Evolutionary conservation across 2,113 vertebrate species (phyloP), one percentile per base, ranked within the genome.

Genomic region (Manacus vitellinus): DNA sequence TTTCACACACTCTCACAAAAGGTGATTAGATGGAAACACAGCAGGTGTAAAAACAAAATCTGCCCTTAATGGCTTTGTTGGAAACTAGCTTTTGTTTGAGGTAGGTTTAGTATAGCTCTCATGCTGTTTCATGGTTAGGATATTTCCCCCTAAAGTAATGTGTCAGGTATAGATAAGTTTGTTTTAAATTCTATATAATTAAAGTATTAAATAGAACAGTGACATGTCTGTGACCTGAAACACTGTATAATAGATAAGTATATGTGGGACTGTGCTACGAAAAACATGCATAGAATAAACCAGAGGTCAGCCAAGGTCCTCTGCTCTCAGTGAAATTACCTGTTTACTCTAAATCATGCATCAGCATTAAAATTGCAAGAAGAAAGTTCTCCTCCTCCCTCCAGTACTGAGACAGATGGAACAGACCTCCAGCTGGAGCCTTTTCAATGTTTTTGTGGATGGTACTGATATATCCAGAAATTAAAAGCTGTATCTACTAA

Each of bases 131-230:
- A 61, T 54, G 12, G 41, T 84, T 59, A 92, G 52, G 41, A 52
- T 94, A 80, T 85, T 92, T 91, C 20, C 82, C 85, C 80, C 74
- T 73, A 63, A 95, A 58, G 62, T 95, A 95, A 62, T 37, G 23
- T 94, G 90, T 91, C 68, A 85, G 55, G 25, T 95, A 95, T 95
- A 75, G 92, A 92, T 96, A 96, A 88, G 90, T 95, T 92, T 90
- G 67, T 80, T 95, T 94, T 89, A 89, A 92, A 44, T 94, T 94
- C 84, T 61, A 44, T 84, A 41, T 94, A 95, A 95, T 94, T 96
- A 95, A 92, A 91, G 76, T 49, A 91, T 89, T 92, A 92, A 96
- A 97, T 94, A 95, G 90, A 92, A 97, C 85, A 75, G 22, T 92
- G 94, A 88, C 76, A 72, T 49, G 39, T 52, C 58, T 97, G 61